phyloP scores from a whole-genome alignment of 2,113 vertebrate species.

The Nycticryphes semicollaris region DNA sequence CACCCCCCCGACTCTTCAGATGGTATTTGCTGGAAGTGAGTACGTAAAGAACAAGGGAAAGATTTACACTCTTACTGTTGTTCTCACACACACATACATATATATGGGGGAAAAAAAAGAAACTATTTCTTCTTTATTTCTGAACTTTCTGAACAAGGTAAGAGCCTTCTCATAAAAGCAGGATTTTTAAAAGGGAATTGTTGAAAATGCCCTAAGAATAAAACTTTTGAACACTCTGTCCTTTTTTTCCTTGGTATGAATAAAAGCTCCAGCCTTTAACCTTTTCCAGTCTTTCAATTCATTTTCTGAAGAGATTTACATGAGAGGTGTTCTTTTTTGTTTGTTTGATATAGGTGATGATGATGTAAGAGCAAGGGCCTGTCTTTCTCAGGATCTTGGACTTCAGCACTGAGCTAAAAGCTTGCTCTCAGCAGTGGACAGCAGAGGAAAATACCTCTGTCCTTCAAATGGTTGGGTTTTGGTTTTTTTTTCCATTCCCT shows the following conservation, averaged over 20 bases:
- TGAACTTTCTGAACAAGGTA: slow-evolving; percentile 40
- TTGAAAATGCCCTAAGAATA: slow-evolving; percentile 59
- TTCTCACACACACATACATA: neutral
- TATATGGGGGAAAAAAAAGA: neutral
- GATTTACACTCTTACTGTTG: neutral
- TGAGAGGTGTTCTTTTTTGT: slow-evolving; percentile 44
- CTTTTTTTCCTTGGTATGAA: slow-evolving; percentile 15
- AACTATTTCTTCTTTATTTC: slow-evolving; percentile 26
- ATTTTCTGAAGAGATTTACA: slow-evolving; percentile 60
- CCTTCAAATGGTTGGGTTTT: slow-evolving; percentile 28
- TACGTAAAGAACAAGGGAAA: neutral
- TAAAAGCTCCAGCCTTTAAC: slow-evolving; percentile 59
- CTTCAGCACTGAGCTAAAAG: slow-evolving; percentile 19
- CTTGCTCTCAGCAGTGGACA: slow-evolving; percentile 19
- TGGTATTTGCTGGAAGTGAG: neutral
- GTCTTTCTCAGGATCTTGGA: slow-evolving; percentile 38
- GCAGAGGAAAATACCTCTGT: slow-evolving; percentile 25
- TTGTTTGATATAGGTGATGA: slow-evolving; percentile 57
- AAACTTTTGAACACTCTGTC: slow-evolving; percentile 52
- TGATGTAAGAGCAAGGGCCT: slow-evolving; percentile 40
- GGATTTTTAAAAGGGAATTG: slow-evolving; percentile 32
- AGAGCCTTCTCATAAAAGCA: slow-evolving; percentile 8
- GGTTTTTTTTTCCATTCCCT: neutral
- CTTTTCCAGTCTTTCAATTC: slow-evolving; percentile 44
- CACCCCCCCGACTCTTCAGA: neutral